These are phyloP conservation scores for Ceryle rudis DNA, from an alignment of 2,797 vertebrate species.

Conservation along the genomic window DNA sequence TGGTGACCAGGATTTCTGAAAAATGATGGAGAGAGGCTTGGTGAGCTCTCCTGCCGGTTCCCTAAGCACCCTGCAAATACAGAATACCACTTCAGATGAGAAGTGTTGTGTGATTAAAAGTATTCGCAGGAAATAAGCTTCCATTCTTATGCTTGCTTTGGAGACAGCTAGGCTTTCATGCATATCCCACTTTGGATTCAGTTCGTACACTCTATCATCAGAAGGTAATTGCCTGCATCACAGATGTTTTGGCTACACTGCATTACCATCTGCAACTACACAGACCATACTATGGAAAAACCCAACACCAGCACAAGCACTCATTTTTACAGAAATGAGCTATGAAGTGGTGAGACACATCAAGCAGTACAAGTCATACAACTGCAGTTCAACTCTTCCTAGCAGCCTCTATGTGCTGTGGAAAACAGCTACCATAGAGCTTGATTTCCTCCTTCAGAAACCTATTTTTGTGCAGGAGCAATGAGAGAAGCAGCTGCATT, in stretches of 20 bases:
- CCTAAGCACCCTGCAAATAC: too few relatives aligned
- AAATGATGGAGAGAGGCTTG: too few relatives aligned
- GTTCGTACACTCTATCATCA: not conserved
- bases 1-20: too few relatives aligned
- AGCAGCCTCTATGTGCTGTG: not conserved
- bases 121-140: not conserved
- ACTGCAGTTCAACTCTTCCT: not conserved
- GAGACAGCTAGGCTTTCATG: not conserved
- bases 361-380: not conserved
- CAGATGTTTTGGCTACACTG: not conserved
- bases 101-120: not conserved
- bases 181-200: not conserved
- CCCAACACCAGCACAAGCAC: rapidly evolving
- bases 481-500: not conserved
- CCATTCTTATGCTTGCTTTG: not conserved
- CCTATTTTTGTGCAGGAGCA: not conserved
- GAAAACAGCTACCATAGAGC: not conserved
- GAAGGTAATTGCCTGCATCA: not conserved
- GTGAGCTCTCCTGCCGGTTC: too few relatives aligned
- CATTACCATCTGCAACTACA: not conserved
- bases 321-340: not conserved
- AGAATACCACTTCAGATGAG: not conserved
- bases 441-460: not conserved
- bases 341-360: not conserved
- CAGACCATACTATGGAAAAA: not conserved